Conservation (phyloP, 2,888 invertebrate genomes). For the Galeopsomyia nigrocyanea region DNA sequence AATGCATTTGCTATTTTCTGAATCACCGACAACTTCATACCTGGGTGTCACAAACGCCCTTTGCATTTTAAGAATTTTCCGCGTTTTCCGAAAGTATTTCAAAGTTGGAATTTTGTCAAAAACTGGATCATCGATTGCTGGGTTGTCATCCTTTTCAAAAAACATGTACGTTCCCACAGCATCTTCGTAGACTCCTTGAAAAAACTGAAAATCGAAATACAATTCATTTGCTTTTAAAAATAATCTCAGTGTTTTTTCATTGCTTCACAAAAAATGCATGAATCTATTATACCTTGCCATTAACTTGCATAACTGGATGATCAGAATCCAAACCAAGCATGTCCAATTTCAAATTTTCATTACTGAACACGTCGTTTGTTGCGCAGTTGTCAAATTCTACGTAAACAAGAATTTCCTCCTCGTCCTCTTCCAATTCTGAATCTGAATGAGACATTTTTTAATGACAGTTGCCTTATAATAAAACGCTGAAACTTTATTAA, state of each 20-base stretch:
- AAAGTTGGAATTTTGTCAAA: conserved; percentile 73
- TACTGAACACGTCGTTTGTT: conserved; percentile 68
- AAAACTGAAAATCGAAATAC: conserved; percentile 57
- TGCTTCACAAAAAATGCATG: conserved; percentile 43
- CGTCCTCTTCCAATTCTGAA: conserved; percentile 66
- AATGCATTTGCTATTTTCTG: conserved; percentile 56
- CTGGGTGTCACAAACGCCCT: conserved; percentile 75
- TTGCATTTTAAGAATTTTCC: conserved; percentile 77
- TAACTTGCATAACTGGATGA: conserved; percentile 77
- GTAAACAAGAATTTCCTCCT: conserved; percentile 74
- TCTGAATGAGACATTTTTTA: conserved; percentile 49
- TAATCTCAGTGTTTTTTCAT: no score
- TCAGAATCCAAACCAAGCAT: conserved; percentile 75
- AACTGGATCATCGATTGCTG: conserved; percentile 62
- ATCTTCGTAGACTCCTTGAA: conserved; percentile 77
- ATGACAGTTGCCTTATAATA: not conserved
- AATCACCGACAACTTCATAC: conserved; percentile 63
- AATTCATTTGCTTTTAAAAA: no score
- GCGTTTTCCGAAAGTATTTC: conserved; percentile 76
- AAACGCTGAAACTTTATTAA: conserved; percentile 11
- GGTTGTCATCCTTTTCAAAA: conserved; percentile 76
- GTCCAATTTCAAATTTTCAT: conserved; percentile 71
- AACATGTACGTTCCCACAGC: conserved; percentile 81
- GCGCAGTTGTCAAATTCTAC: conserved; percentile 73
- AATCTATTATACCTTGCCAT: conserved; percentile 73